Base-by-base conservation (phyloP, 2,888 invertebrate genomes). In the Trachelus stipa region DNA sequence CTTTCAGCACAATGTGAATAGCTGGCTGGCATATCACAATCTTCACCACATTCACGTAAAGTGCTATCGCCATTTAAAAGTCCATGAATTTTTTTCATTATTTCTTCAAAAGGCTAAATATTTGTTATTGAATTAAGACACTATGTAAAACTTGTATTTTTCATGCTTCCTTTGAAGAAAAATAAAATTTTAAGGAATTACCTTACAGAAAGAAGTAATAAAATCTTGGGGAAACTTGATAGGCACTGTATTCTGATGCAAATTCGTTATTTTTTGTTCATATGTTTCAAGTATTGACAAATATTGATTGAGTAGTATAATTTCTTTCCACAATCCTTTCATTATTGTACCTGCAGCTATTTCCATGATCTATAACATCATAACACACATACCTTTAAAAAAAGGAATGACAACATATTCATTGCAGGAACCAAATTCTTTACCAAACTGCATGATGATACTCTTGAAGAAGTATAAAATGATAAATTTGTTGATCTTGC, bases 261-360 rank as follows among this genome's bases (percentile, higher is more conserved):
- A 79, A 35, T 76, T 79, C 74, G 75, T 68, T 77, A 84, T 79
- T 40, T 81, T 82, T 69, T 78, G 77, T 34, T 79, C 81, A 76
- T 83, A 85, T 23, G 80, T 75, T 31, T 86, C 84, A 68, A 86
- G 75, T n/a, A 85, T 83, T 23, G 78, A 79, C 74, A 89, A 79
- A 77, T 85, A 88, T 23, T 83, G 78, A 68, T 85, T 37, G 34
- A 89, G 80, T 37, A 87, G 74, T n/a, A 83, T 34, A 33, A 89
- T 79, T 74, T 88, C 83, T 31, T 83, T 68, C 87, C 88, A 87
- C 12, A 88, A 73, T 34, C 83, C 81, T 68, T 74, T 75, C 68
- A 89, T 76, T 30, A 79, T 81, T 71, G 86, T 86, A 71, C 85
- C 87, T 33, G 83, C 82, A 34, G 83, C 79, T 37, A 87, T 73